Evolutionary conservation across 2,797 vertebrate genomes (phyloP).

Genomic region (Pseudochromis fuscus): DNA sequence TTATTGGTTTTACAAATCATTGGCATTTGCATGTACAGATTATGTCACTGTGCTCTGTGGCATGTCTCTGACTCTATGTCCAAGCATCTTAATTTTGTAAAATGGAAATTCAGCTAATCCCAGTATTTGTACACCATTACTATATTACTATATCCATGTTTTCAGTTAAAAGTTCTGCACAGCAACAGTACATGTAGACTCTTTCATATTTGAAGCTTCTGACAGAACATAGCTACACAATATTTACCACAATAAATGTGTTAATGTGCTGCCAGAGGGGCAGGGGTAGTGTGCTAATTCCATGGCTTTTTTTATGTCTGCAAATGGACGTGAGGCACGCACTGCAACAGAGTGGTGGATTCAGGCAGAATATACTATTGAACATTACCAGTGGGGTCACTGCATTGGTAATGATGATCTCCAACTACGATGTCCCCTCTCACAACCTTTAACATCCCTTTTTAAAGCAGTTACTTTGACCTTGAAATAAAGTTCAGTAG

Average conservation of each 20-base stretch:
- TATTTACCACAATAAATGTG: background rate
- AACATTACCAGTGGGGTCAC: background rate
- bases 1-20: background rate
- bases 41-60: background rate
- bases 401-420: background rate
- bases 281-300: background rate
- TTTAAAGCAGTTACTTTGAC: slow-evolving; percentile 7
- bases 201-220: slow-evolving; percentile 7
- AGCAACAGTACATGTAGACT: background rate
- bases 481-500: background rate
- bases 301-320: slow-evolving; percentile 19
- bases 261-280: slow-evolving; percentile 10
- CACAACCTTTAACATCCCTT: slow-evolving; percentile 4
- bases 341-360: slow-evolving; percentile 6
- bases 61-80: background rate
- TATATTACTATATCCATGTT: background rate
- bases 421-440: background rate
- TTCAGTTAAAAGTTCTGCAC: background rate
- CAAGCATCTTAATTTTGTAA: background rate
- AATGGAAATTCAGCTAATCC: background rate
- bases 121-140: background rate
- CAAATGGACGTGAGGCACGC: background rate
- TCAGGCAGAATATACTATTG: slow-evolving; percentile 1
- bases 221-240: background rate
- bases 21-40: background rate